These are phyloP conservation scores for Archocentrus centrarchus DNA, from an alignment of 2,113 vertebrate species.

Conservation along the genomic window DNA sequence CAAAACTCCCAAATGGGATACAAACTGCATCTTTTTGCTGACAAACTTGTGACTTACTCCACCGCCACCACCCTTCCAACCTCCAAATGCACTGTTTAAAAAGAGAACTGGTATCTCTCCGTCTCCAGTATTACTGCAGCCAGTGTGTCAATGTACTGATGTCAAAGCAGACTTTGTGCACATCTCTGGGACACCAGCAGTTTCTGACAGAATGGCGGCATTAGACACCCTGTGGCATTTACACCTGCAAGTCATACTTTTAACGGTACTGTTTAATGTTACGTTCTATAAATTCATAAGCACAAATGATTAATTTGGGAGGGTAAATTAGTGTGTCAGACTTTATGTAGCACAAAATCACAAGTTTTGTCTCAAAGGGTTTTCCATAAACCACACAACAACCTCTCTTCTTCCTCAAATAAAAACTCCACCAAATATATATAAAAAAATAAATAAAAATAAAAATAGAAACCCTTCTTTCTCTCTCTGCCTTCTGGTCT, in stretches of 20 bases:
- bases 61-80: background rate
- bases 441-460: background rate
- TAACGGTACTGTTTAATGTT: background rate
- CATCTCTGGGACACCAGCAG: background rate
- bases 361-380: background rate
- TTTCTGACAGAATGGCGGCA: background rate
- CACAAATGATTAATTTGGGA: conserved; percentile 2
- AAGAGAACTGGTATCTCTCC: background rate
- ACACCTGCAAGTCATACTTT: background rate
- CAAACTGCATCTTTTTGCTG: background rate
- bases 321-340: background rate
- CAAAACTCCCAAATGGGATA: background rate
- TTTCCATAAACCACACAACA: background rate
- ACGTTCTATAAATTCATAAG: background rate
- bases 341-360: background rate
- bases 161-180: background rate
- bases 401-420: background rate
- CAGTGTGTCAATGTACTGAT: background rate
- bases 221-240: background rate
- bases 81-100: background rate
- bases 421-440: background rate
- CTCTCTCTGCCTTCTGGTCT: conserved; percentile 35
- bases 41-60: background rate
- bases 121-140: background rate
- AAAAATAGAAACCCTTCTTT: background rate